phyloP scores from a whole-genome alignment of 2,888 invertebrate genomes.

The Galerucella calmariensis region DNA sequence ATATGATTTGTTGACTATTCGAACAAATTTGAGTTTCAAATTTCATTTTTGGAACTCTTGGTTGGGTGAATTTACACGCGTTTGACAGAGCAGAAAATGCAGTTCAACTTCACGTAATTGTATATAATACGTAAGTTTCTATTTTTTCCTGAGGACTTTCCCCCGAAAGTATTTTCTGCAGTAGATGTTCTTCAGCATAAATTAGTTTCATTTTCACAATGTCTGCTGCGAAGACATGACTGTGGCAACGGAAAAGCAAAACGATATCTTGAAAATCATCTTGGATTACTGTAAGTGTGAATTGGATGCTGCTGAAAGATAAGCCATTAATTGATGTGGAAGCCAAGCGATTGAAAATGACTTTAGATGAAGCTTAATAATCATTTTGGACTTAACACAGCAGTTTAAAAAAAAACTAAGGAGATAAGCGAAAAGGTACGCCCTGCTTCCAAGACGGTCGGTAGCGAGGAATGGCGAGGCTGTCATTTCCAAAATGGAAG shows the following conservation, averaged over 20 bases:
- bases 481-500: too few species aligned
- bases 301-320: not conserved
- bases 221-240: not conserved
- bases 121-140: not conserved
- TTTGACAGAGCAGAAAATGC: not conserved
- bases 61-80: not conserved
- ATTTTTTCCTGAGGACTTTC: not conserved
- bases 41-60: not conserved
- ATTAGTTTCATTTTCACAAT: not conserved
- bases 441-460: too few species aligned
- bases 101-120: not conserved
- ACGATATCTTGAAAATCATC: not conserved
- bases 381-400: too few species aligned
- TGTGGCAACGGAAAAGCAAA: not conserved
- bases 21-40: not conserved
- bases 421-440: too few species aligned
- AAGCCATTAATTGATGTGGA: not conserved
- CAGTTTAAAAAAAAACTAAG: too few species aligned
- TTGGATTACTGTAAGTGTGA: not conserved
- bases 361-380: not conserved
- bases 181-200: not conserved
- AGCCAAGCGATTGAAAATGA: not conserved
- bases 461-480: too few species aligned
- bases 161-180: not conserved
- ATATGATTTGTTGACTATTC: too few species aligned